phyloP scores from a whole-genome alignment of 2,888 invertebrate species.

The Calameuta filiformis region DNA sequence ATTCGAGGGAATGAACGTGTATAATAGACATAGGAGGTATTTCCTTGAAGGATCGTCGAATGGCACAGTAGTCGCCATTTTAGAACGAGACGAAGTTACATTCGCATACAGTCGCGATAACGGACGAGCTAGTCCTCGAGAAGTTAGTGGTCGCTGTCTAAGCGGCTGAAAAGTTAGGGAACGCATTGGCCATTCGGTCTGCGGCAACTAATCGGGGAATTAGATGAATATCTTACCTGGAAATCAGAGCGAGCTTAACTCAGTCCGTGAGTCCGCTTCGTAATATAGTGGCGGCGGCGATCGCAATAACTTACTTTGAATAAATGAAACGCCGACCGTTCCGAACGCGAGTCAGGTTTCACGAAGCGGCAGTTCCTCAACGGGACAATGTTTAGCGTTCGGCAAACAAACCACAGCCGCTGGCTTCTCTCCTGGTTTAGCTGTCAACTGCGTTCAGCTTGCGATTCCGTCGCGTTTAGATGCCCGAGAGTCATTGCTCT shows the following conservation, averaged over 20 bases:
- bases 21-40: neutral
- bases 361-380: constrained; percentile 49
- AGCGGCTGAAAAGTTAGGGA: constrained; percentile 41
- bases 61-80: neutral
- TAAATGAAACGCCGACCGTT: constrained; percentile 61
- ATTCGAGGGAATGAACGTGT: neutral
- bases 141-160: constrained; percentile 46
- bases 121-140: constrained; percentile 22
- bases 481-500: neutral
- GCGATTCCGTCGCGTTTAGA: neutral
- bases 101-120: constrained; percentile 7
- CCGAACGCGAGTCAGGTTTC: constrained; percentile 51
- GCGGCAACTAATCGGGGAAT: constrained; percentile 43
- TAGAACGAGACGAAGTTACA: neutral
- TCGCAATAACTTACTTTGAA: constrained; percentile 64
- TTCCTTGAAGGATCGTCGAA: neutral
- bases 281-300: constrained; percentile 59
- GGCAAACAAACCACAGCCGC: constrained; percentile 50
- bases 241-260: constrained; percentile 42
- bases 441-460: constrained; percentile 8
- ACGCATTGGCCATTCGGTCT: constrained; percentile 9
- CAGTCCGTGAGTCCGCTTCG: constrained; percentile 43
- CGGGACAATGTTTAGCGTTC: constrained; percentile 53
- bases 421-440: constrained; percentile 4
- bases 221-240: constrained; percentile 59